Percentiles rank a stretch among this genome's conserved stretches.
Conservation (phyloP, 2,888 invertebrate genomes). For the Tetropium fuscum region DNA sequence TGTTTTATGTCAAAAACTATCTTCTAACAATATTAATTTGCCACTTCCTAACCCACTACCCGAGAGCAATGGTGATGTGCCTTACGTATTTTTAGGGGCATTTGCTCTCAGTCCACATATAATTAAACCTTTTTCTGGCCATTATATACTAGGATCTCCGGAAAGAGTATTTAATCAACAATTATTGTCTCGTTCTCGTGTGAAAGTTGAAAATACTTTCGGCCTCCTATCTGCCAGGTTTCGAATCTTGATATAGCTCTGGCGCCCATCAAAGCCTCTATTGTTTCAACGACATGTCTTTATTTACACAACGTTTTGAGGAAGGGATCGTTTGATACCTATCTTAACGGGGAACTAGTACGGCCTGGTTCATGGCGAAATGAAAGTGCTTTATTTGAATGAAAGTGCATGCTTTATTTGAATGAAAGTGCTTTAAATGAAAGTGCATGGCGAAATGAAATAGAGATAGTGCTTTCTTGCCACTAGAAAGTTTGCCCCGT, state of each 20-base stretch:
- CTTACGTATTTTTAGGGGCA: not conserved
- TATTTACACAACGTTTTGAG: slow-evolving; percentile 48
- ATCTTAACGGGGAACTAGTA: slow-evolving; percentile 29
- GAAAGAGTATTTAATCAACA: not conserved
- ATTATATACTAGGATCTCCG: slow-evolving; percentile 17
- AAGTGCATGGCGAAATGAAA: no score
- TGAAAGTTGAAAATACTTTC: slow-evolving; percentile 24
- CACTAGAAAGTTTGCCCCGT: slow-evolving; percentile 18
- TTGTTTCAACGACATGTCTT: slow-evolving; percentile 42
- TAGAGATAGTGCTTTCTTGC: slow-evolving; percentile 3
- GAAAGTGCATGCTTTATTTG: no score
- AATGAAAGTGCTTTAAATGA: no score
- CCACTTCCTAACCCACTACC: not conserved
- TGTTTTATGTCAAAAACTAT: not conserved
- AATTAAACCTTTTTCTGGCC: slow-evolving; percentile 4
- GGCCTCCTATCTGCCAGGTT: slow-evolving; percentile 20
- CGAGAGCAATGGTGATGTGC: not conserved
- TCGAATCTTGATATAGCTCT: slow-evolving; percentile 18
- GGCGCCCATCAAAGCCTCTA: slow-evolving; percentile 29
- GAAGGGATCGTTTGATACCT: slow-evolving; percentile 44
- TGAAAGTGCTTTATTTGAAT: no score
- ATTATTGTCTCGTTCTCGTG: slow-evolving; percentile 6
- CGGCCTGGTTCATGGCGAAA: slow-evolving; percentile 41
- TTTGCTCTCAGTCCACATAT: not conserved
- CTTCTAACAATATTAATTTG: not conserved